phyloP scores from a whole-genome alignment of 2,797 vertebrate species.

The Setipinna tenuifilis region DNA sequence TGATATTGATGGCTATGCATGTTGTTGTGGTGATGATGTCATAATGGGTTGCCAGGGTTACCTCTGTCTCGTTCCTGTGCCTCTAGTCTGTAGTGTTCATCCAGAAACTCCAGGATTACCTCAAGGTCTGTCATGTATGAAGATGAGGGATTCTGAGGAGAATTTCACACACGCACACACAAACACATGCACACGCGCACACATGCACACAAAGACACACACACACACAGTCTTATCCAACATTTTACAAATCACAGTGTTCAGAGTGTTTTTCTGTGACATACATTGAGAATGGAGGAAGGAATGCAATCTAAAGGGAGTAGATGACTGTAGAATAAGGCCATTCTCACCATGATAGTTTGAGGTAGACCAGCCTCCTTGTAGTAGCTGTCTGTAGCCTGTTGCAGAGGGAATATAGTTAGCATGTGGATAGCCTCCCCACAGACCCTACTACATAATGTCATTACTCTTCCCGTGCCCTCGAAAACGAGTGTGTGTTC shows the following conservation, averaged over 20 bases:
- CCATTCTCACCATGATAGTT: background rate
- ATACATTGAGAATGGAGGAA: background rate
- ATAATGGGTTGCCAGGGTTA: background rate
- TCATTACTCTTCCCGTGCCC: no score
- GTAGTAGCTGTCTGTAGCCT: background rate
- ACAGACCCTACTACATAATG: background rate
- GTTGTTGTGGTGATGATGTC: background rate
- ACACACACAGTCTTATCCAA: background rate
- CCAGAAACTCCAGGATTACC: slow-evolving; percentile 79
- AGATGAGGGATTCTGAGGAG: slow-evolving; percentile 59
- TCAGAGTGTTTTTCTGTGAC: background rate
- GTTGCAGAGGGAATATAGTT: background rate
- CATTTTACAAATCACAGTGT: no score
- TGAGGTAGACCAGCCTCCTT: background rate
- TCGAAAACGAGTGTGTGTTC: no score
- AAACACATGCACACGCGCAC: background rate
- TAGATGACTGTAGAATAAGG: background rate
- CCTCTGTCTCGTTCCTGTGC: slow-evolving; percentile 45
- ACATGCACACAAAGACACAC: background rate
- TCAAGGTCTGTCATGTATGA: slow-evolving; percentile 76
- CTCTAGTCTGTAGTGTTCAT: slow-evolving; percentile 77
- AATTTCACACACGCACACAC: background rate
- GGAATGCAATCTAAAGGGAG: background rate
- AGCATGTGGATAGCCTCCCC: background rate
- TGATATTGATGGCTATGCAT: background rate